These are phyloP conservation scores for Harmothoe impar DNA, from an alignment of 2,888 invertebrate species.

Conservation along the genomic window DNA sequence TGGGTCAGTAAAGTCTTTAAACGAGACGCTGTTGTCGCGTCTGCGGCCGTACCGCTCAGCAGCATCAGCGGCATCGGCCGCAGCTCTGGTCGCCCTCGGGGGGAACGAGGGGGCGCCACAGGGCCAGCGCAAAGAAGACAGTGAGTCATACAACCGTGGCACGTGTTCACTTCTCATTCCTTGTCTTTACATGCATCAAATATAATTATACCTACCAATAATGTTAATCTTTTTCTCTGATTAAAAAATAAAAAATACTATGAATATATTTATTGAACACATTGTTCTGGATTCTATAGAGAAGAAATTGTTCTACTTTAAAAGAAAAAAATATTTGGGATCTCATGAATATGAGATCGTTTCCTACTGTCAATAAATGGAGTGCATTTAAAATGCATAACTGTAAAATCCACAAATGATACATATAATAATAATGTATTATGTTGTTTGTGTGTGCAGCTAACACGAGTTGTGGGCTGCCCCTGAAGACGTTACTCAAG, in stretches of 20 bases:
- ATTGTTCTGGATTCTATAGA: too few species aligned
- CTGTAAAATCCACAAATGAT: too few species aligned
- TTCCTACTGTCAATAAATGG: too few species aligned
- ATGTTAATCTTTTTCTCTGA: too few species aligned
- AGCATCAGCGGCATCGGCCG: slow-evolving; percentile 77
- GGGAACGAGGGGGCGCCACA: slow-evolving; percentile 74
- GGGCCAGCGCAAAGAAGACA: slow-evolving; percentile 76
- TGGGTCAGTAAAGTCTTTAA: slow-evolving; percentile 77
- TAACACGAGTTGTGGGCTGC: slow-evolving; percentile 78
- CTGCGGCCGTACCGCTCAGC: slow-evolving; percentile 80
- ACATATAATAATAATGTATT: background rate
- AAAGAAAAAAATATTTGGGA: too few species aligned
- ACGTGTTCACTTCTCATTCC: background rate
- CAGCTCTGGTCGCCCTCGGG: slow-evolving; percentile 79
- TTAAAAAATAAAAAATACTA: too few species aligned
- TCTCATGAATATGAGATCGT: too few species aligned
- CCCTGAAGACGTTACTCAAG: slow-evolving; percentile 78
- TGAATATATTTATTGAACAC: too few species aligned
- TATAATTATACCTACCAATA: too few species aligned
- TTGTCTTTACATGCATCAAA: background rate
- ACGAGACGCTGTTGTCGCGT: slow-evolving; percentile 80
- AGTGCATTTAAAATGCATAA: too few species aligned
- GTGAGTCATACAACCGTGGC: slow-evolving; percentile 60
- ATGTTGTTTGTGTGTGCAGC: slow-evolving; percentile 10
- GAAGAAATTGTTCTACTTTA: too few species aligned